Evolutionary conservation across 2,113 vertebrate genomes (phyloP).

Genomic region (Grallaria varia): DNA sequence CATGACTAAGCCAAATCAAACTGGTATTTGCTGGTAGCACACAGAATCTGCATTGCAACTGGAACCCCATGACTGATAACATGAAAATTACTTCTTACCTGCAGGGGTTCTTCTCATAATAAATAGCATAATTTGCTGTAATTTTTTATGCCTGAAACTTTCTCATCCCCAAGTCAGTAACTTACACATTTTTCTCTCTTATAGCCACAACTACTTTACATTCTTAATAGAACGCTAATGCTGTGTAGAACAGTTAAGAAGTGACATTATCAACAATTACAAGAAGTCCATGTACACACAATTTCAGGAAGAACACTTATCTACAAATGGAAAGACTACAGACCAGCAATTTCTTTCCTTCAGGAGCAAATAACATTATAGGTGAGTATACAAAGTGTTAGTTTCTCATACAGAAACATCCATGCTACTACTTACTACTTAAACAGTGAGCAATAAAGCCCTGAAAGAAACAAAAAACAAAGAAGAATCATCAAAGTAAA

Average conservation of each 20-base stretch:
- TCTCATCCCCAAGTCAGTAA: neutral
- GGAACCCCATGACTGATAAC: neutral
- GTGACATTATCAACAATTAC: neutral
- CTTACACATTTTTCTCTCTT: neutral
- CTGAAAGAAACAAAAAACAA: neutral
- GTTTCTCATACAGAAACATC: neutral
- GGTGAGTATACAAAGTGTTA: neutral
- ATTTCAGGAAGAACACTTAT: neutral
- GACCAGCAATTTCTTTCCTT: neutral
- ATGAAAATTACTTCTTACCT: neutral
- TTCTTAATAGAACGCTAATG: neutral
- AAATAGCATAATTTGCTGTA: neutral
- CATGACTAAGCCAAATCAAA: neutral
- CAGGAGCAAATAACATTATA: neutral
- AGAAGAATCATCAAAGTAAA: neutral
- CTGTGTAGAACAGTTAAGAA: neutral
- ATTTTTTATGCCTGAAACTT: neutral
- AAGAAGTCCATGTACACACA: neutral
- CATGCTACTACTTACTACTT: neutral
- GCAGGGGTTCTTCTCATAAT: neutral
- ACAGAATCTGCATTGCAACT: neutral
- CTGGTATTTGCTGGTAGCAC: neutral
- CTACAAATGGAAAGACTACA: neutral
- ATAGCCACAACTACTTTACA: neutral
- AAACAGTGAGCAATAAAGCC: neutral